A percentile compares a stretch with the other conserved stretches of the same genome.
Evolutionary conservation across 2,797 vertebrate genomes (phyloP).

Genomic region (Coregonus suidteri): DNA sequence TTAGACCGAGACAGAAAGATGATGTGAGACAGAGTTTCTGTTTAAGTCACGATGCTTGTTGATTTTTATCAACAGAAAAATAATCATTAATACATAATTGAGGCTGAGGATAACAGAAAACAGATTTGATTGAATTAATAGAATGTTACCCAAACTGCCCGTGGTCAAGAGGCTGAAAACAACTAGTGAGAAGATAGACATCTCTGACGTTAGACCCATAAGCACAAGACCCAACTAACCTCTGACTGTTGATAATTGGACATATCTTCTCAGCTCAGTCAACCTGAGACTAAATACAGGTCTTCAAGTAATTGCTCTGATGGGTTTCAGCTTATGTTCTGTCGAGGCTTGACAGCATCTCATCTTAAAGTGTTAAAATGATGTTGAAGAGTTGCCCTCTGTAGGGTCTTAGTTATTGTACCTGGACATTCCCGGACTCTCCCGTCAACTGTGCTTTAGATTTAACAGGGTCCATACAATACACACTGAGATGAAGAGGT

Average conservation of each 20-base stretch:
- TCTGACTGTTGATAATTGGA: not conserved
- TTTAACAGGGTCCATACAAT: not conserved
- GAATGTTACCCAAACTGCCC: not conserved
- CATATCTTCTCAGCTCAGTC: not conserved
- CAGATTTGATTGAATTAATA: not conserved
- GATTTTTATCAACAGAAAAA: not conserved
- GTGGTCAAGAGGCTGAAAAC: not conserved
- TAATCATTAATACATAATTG: not conserved
- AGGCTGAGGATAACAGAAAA: not conserved
- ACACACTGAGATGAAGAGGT: not conserved
- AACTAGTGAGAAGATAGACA: not conserved
- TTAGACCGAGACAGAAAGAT: not conserved
- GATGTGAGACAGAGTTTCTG: not conserved
- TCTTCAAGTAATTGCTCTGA: not conserved
- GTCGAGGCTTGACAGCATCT: not conserved
- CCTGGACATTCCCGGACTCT: not conserved
- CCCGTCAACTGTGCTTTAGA: not conserved
- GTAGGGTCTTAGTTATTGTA: not conserved
- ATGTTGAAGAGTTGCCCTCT: not conserved
- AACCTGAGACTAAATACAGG: not conserved
- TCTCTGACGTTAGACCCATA: not conserved
- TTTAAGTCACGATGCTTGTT: not conserved
- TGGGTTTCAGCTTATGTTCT: not conserved
- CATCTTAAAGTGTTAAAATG: not conserved
- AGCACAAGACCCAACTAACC: slow-evolving; percentile 1